These are phyloP conservation scores for Alentia gelatinosa DNA, from an alignment of 2,888 invertebrate species.

Conservation along the genomic window DNA sequence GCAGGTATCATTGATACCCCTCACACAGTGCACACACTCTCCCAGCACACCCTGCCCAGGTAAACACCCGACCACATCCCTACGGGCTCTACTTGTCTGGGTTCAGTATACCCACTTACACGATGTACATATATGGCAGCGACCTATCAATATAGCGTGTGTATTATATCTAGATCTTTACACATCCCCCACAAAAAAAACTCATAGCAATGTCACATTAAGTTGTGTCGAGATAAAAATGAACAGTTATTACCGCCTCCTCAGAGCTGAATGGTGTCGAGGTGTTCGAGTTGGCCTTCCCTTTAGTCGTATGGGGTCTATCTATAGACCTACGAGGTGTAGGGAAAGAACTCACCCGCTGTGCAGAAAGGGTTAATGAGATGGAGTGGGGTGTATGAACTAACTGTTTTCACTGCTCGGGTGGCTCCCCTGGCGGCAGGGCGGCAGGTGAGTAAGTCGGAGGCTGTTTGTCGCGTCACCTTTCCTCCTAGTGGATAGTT, in stretches of 20 bases:
- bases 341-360: not conserved
- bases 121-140: too few species aligned
- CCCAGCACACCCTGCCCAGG: not conserved
- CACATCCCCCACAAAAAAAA: too few species aligned
- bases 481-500: not conserved
- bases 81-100: not conserved
- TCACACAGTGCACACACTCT: slow-evolving; percentile 27
- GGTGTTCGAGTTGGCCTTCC: too few species aligned
- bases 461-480: not conserved
- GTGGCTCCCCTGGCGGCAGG: not conserved
- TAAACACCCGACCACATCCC: not conserved
- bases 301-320: too few species aligned
- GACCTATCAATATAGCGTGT: too few species aligned
- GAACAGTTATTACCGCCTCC: too few species aligned
- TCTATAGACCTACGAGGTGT: not conserved
- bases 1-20: slow-evolving; percentile 24
- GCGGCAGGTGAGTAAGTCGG: slow-evolving; percentile 3
- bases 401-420: not conserved
- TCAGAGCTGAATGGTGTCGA: too few species aligned
- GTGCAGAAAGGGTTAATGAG: not conserved
- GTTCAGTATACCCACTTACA: not conserved
- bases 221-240: too few species aligned
- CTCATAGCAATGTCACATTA: too few species aligned
- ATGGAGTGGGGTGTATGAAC: not conserved
- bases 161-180: too few species aligned